Conservation (phyloP, 2,113 vertebrate genomes). For the Gobius niger region DNA sequence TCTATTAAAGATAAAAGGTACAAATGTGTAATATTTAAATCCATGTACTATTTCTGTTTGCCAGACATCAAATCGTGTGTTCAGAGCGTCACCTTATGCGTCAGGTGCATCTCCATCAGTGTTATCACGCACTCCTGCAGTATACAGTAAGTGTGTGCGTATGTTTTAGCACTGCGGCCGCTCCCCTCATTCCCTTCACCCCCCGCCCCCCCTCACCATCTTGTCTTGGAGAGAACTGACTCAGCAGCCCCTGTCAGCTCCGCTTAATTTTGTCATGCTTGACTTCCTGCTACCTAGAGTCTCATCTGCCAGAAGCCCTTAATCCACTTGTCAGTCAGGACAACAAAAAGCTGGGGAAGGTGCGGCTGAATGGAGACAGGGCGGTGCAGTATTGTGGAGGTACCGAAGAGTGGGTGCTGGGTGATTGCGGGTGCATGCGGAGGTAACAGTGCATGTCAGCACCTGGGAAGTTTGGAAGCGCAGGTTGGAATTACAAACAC, state of each 20-base stretch:
- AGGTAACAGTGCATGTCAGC: slow-evolving; percentile 32
- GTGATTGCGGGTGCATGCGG: slow-evolving; percentile 23
- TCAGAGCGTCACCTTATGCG: too few relatives aligned
- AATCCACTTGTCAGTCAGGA: slow-evolving; percentile 72
- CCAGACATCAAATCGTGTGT: too few relatives aligned
- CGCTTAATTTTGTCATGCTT: slow-evolving; percentile 73
- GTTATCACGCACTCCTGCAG: slow-evolving; percentile 38
- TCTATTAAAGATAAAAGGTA: too few relatives aligned
- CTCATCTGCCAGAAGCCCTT: slow-evolving; percentile 68
- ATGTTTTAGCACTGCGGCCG: slow-evolving; percentile 9
- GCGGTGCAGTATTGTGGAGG: slow-evolving; percentile 29
- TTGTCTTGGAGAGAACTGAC: slow-evolving; percentile 61
- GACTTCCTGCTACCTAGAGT: slow-evolving; percentile 54
- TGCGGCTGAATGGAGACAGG: slow-evolving; percentile 47
- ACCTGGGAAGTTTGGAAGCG: slow-evolving; percentile 12
- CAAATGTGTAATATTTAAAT: too few relatives aligned
- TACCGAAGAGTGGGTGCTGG: slow-evolving; percentile 14
- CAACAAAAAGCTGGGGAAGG: slow-evolving; percentile 62
- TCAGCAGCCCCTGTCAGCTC: slow-evolving; percentile 77
- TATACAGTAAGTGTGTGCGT: background rate
- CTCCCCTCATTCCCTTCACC: slow-evolving; percentile 30
- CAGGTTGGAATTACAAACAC: background rate
- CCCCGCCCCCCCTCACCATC: slow-evolving; percentile 28
- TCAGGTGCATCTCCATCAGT: background rate
- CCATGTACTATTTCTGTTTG: too few relatives aligned